Conservation (phyloP, 2,113 vertebrate genomes). For the Ciconia maguari region DNA sequence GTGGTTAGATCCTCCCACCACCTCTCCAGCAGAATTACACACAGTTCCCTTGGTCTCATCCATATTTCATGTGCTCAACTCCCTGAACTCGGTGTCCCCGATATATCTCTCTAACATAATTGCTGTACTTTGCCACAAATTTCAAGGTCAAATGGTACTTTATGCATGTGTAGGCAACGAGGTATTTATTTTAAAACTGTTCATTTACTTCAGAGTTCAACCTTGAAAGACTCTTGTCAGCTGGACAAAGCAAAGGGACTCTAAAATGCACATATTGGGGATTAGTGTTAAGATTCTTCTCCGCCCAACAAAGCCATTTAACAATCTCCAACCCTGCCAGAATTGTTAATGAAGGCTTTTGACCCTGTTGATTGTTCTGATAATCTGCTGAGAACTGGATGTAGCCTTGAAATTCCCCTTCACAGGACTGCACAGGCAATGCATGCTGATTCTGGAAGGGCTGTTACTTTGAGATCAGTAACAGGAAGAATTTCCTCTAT, state of each 20-base stretch:
- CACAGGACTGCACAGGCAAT: not conserved
- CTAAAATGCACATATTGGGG: not conserved
- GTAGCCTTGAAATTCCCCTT: not conserved
- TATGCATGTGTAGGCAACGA: not conserved
- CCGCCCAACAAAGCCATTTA: not conserved
- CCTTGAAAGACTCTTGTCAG: not conserved
- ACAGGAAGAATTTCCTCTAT: not conserved
- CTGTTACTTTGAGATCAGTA: not conserved
- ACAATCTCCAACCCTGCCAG: not conserved
- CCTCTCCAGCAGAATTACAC: not conserved
- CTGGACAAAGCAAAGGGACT: not conserved
- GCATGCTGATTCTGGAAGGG: not conserved
- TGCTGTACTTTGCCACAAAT: not conserved
- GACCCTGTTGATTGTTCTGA: not conserved
- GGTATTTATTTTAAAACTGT: not conserved
- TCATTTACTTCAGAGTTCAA: not conserved
- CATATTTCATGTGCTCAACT: rapidly evolving
- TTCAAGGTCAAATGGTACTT: not conserved
- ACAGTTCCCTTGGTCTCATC: rapidly evolving
- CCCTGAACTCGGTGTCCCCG: rapidly evolving
- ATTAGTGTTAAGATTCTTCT: not conserved
- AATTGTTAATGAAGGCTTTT: not conserved
- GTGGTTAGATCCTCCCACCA: not conserved
- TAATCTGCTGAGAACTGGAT: not conserved
- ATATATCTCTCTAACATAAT: no score